These are phyloP conservation scores for Melieria crassipennis DNA, from an alignment of 2,888 invertebrate species.

Conservation along the genomic window DNA sequence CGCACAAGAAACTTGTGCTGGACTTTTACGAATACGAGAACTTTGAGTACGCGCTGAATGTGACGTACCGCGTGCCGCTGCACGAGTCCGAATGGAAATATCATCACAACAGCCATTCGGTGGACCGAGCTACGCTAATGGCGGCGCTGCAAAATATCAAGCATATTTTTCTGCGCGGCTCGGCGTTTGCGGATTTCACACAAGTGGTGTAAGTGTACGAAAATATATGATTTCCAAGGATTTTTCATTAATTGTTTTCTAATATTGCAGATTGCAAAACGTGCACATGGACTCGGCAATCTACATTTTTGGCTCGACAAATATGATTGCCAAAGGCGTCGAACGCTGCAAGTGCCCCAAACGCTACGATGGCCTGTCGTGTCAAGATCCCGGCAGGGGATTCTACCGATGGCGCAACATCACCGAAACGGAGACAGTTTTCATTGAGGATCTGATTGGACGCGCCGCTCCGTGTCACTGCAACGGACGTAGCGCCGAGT, in stretches of 20 bases:
- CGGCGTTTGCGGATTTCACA: constrained; percentile 72
- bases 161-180: constrained; percentile 80
- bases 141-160: constrained; percentile 89
- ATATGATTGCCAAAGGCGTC: constrained; percentile 79
- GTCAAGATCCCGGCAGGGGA: constrained; percentile 87
- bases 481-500: constrained; percentile 78
- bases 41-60: constrained; percentile 66
- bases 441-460: constrained; percentile 81
- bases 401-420: constrained; percentile 81
- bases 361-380: constrained; percentile 86
- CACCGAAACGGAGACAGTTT: constrained; percentile 70
- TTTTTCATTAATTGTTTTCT: constrained; percentile 35
- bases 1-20: constrained; percentile 75
- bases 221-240: background rate
- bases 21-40: constrained; percentile 74
- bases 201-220: constrained; percentile 68
- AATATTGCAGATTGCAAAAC: constrained; percentile 72
- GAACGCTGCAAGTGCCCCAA: constrained; percentile 87
- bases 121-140: constrained; percentile 86
- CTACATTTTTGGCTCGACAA: constrained; percentile 73
- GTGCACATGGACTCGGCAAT: constrained; percentile 86
- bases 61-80: constrained; percentile 70
- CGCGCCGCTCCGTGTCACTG: constrained; percentile 84
- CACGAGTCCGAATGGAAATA: constrained; percentile 82
- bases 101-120: constrained; percentile 67